Evolutionary conservation across 2,888 invertebrate species (phyloP).

Genomic region (Aproaerema taeniolella): DNA sequence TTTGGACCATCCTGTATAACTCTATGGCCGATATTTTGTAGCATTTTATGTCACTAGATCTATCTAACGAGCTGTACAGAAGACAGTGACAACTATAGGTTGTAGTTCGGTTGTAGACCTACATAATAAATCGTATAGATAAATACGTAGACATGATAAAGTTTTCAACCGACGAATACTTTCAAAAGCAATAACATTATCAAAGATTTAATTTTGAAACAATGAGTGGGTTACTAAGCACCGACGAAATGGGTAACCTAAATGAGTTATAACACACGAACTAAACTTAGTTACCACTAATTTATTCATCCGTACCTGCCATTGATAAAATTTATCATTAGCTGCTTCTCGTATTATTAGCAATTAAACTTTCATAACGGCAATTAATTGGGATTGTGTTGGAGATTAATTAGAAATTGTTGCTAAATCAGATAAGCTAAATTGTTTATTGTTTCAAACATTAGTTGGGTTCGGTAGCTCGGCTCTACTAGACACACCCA

Average conservation of each 20-base stretch:
- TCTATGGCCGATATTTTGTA: too few species aligned
- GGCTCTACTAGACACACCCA: constrained; percentile 56
- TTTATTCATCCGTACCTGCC: constrained; percentile 40
- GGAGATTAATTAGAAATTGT: constrained; percentile 65
- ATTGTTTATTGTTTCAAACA: constrained; percentile 47
- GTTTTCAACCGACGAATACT: too few species aligned
- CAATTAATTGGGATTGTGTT: constrained; percentile 56
- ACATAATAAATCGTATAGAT: too few species aligned
- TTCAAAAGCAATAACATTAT: too few species aligned
- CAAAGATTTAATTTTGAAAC: too few species aligned
- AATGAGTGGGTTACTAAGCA: too few species aligned
- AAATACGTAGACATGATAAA: too few species aligned
- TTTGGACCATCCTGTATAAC: too few species aligned
- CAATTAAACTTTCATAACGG: constrained; percentile 64
- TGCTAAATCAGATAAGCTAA: constrained; percentile 46
- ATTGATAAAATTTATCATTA: constrained; percentile 40
- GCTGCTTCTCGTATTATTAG: constrained; percentile 31
- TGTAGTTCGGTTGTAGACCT: too few species aligned
- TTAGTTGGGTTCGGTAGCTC: constrained; percentile 41
- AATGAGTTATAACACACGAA: constrained; percentile 24
- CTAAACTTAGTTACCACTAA: constrained; percentile 33
- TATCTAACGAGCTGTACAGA: too few species aligned
- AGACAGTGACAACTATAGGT: too few species aligned
- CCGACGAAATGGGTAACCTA: constrained; percentile 3
- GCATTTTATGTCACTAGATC: too few species aligned